These are phyloP conservation scores for Ctenodactylus gundi DNA, from an alignment of 2,113 vertebrate genomes.

Conservation along the genomic window DNA sequence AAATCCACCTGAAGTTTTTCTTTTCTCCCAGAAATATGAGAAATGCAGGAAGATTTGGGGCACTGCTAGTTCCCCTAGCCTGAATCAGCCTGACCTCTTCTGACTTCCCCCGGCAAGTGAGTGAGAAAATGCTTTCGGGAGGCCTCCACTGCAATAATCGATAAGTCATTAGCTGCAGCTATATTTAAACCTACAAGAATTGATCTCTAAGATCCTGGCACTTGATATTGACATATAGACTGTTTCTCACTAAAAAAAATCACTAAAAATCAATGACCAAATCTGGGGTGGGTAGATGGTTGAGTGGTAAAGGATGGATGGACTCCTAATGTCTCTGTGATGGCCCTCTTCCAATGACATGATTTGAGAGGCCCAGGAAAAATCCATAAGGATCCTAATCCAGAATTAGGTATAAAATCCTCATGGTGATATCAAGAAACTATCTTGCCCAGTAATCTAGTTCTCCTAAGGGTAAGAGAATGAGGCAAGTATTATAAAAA, in stretches of 20 bases:
- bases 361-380: background rate
- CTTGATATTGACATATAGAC: background rate
- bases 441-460: background rate
- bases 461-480: background rate
- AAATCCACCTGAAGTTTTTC: background rate
- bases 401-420: background rate
- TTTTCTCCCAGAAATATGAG: background rate
- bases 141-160: background rate
- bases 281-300: background rate
- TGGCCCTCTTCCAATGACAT: background rate
- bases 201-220: background rate
- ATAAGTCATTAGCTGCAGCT: slow-evolving; percentile 51
- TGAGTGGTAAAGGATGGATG: background rate
- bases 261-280: background rate
- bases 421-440: background rate
- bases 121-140: background rate
- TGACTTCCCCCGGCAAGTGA: background rate
- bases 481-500: background rate
- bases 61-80: background rate
- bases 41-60: background rate
- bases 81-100: background rate
- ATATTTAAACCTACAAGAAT: slow-evolving; percentile 55
- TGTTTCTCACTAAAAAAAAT: background rate
- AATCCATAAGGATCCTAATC: background rate
- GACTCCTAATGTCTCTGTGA: background rate